Base-by-base conservation (phyloP, 2,888 invertebrate genomes). In the Bellardia bayeri region DNA sequence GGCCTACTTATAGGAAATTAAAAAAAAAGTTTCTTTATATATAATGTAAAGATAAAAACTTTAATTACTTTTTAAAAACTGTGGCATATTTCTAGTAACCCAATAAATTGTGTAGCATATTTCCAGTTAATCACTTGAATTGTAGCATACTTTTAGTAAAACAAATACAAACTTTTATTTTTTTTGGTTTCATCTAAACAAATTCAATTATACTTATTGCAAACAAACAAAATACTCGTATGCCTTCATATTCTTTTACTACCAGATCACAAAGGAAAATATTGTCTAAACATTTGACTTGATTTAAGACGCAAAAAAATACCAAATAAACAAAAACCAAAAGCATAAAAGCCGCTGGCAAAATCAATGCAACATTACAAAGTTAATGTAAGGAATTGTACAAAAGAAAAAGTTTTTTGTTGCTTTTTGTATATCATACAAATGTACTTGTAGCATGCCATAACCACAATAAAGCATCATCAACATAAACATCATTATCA, bases 321-420 rank as follows among this genome's bases (percentile, higher is more conserved):
- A 63, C 69, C 9, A 72, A 49, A 69, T 3, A 58, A 64, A 11
- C 33, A 23, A 66, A 30, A 75, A 69, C 69, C 66, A 81, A 76
- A 74, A 13, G 6, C 40, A 51, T 68, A 75, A 80, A 75, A 76
- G 86, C 86, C 86, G 80, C 83, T 61, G 66, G 71, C 80, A 72
- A 83, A 87, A 84, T 83, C 80, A 84, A 87, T 83, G 83, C 83
- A 81, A 78, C 42, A 76, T 76, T 54, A 66, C 56, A 45, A 82
- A 82, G 11, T 40, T 61, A 80, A 58, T 16, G 58, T 5, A 71
- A 76, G 42, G 14, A 58, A 66, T 11, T 42, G 66, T 6, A 74
- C 7, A 51, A 9, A 75, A 75, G 16, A 76, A 40, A 30, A 11
- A 9, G 13, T 13, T 33, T 13, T 61, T 61, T 61, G 8, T 58